Evolutionary conservation across 2,888 invertebrate genomes (phyloP), one percentile per base, ranked within the genome.

Genomic region (Hydraecia micacea): DNA sequence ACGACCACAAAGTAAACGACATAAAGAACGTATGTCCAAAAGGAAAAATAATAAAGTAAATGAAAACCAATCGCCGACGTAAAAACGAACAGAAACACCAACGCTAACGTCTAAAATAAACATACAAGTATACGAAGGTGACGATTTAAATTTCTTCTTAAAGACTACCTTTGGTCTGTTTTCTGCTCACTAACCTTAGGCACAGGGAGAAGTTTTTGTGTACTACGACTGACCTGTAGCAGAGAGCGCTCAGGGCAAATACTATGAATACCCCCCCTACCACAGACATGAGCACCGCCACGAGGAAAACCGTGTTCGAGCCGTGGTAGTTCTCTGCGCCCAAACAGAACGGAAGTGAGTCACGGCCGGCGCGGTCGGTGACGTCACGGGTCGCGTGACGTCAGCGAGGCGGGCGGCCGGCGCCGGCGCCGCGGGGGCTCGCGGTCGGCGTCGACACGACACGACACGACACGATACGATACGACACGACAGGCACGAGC

Each of bases 191-290:
- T 99, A 98, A 99, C 99, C 99, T 99, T 98, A 99, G 98, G 98
- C 99, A 99, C 98, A 98, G 98, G 98, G 98, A 98, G 98, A 98
- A 98, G 98, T 98, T 99, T 98, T 98, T 98, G 98, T 99, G 98
- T 98, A 99, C 99, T 98, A 99, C 99, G 98, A 99, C 99, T 98
- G 99, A 99, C 99, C 99, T 99, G 98, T 99, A 99, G 98, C 99
- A 99, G 98, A 99, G 98, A 98, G 99, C 99, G 98, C 99, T 98
- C 98, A 99, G 98, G 97, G 99, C 99, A 98, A 99, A 99, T 98
- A 99, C 98, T 98, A 99, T 98, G 98, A 99, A 99, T 98, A 99
- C 99, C 98, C 99, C 99, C 98, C 99, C 99, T 98, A 99, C 99
- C 98, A 99, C 99, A 98, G 99, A 99, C 98, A 99, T 99, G 98